These are phyloP conservation scores for Xestia rhomboidea DNA, from an alignment of 2,888 invertebrate genomes.

Conservation along the genomic window DNA sequence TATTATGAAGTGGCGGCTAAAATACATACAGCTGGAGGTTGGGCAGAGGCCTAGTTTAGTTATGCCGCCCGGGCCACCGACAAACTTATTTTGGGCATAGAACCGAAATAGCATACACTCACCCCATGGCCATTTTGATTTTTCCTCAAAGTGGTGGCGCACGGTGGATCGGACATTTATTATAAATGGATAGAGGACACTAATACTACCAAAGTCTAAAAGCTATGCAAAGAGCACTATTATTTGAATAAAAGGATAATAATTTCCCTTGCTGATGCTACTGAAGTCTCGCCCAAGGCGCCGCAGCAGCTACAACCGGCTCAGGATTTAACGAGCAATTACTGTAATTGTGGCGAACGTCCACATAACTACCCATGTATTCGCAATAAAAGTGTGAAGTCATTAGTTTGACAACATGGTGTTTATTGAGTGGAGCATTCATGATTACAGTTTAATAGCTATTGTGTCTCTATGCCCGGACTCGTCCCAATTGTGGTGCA, in stretches of 20 bases:
- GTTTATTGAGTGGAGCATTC: slow-evolving; percentile 29
- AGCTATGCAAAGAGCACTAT: background rate
- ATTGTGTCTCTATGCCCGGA: slow-evolving; percentile 8
- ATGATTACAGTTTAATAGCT: slow-evolving; percentile 20
- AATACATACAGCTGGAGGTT: background rate
- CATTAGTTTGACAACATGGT: slow-evolving; percentile 30
- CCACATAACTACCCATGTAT: slow-evolving; percentile 24
- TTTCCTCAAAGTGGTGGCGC: background rate
- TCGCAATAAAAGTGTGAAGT: slow-evolving; percentile 39
- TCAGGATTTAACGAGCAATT: slow-evolving; percentile 56
- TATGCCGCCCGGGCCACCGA: background rate
- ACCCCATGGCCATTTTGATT: background rate
- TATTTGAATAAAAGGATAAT: background rate
- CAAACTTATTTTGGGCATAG: background rate
- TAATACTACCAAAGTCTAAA: background rate
- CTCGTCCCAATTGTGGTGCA: background rate
- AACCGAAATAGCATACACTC: background rate
- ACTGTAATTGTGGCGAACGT: slow-evolving; percentile 45
- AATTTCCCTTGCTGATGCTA: background rate
- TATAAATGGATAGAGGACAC: background rate
- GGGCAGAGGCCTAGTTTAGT: background rate
- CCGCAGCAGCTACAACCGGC: background rate
- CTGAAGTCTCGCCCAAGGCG: background rate
- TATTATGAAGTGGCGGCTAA: background rate
- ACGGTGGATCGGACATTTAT: background rate